Evolutionary conservation across 2,888 invertebrate genomes (phyloP), one percentile per base, ranked within the genome.

Genomic region (Chelonus formosanus): DNA sequence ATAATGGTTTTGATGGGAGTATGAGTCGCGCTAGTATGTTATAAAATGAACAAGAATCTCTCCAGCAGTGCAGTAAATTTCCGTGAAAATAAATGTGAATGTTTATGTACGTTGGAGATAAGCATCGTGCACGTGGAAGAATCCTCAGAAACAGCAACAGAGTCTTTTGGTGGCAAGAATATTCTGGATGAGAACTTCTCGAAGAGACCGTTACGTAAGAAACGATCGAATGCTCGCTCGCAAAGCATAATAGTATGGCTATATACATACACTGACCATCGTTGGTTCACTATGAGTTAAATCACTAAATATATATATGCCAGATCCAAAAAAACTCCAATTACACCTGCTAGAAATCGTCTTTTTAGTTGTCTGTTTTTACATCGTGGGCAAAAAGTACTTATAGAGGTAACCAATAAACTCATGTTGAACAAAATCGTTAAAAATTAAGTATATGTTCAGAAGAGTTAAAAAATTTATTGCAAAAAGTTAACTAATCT

Each of bases 131-230:
- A 36, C 47, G 59, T 59, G 59, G 47, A 44, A 31, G 34, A 48
- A 61, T 44, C n/a, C 3, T 44, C 6, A 10, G 10, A 48, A 34
- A 58, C 34, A 52, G 8, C 34, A 52, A 32, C 34, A 52, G 32
- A 48, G 8, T 8, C 48, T 48, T 48, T 5, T 48, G 45, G 47
- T 45, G 52, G 44, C 36, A 55, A 61, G 56, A 62, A 66, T 67
- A 67, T 67, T 67, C 62, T 62, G 67, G 67, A 67, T 67, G 62
- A 67, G 58, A 67, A 67, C 62, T 54, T 52, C 52, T 58, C 56
- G 36, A 10, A 53, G 47, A 64, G 67, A 67, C 68, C 67, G 73
- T 73, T 73, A 73, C 67, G 69, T 71, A 73, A 73, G 70, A 63
- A 70, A 67, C 69, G 70, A 71, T 71, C 66, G 67, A 71, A 67